Conservation (phyloP, 2,797 vertebrate species). For the Hyperoplus immaculatus region DNA sequence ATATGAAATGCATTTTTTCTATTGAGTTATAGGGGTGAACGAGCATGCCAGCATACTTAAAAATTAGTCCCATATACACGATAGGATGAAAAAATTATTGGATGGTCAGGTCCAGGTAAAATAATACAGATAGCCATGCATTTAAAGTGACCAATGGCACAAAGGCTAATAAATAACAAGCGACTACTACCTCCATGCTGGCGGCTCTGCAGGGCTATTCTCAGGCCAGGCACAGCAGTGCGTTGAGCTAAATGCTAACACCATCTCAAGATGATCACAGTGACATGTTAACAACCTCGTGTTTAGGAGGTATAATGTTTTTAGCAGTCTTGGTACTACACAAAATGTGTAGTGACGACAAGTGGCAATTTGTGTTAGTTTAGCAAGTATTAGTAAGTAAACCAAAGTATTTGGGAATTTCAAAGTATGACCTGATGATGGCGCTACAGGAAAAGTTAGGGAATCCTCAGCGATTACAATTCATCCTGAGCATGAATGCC, state of each 20-base stretch:
- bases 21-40: not conserved
- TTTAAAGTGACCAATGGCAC: not conserved
- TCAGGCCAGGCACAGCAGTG: not conserved
- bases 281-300: not conserved
- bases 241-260: not conserved
- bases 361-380: not conserved
- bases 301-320: not conserved
- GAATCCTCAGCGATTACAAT: not conserved
- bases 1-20: not conserved
- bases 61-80: not conserved
- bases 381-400: not conserved
- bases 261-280: not conserved
- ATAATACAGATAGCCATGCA: not conserved
- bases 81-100: not conserved
- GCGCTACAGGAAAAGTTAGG: not conserved
- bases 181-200: not conserved
- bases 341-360: too few relatives aligned
- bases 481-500: not conserved
- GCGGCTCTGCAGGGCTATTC: not conserved
- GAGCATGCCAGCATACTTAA: not conserved
- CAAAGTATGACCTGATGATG: not conserved
- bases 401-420: not conserved
- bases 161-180: conserved; percentile 7
- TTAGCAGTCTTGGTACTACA: too few relatives aligned
- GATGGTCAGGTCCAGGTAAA: not conserved